These are phyloP conservation scores for Cryptosula pallasiana DNA, from an alignment of 2,888 invertebrate genomes.

Conservation along the genomic window DNA sequence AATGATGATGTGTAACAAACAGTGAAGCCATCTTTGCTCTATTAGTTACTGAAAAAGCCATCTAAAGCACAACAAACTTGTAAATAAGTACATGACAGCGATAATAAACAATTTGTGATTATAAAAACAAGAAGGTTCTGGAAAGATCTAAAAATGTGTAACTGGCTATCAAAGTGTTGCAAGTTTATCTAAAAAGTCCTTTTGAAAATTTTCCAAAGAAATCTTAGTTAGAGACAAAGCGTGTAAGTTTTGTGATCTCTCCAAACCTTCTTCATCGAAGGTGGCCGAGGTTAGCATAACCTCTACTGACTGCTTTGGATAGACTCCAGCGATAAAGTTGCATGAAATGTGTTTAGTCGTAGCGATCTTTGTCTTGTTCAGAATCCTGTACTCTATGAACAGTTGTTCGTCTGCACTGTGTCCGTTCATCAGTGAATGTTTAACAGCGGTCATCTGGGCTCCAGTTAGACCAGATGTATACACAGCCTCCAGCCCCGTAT, in stretches of 20 bases:
- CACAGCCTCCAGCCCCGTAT: not conserved
- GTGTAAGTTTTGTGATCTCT: conserved; percentile 31
- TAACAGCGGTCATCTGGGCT: conserved; percentile 33
- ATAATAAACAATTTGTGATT: no score
- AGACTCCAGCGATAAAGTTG: conserved; percentile 39
- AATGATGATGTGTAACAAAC: no score
- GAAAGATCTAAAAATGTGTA: no score
- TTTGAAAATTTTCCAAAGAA: conserved; percentile 34
- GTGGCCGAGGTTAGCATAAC: conserved; percentile 40
- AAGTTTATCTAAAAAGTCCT: not conserved
- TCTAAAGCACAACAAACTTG: no score
- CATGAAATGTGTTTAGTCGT: conserved; percentile 32
- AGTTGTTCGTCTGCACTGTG: conserved; percentile 35
- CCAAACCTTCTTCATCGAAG: conserved; percentile 38
- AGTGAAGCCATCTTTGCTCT: no score
- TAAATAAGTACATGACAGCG: no score
- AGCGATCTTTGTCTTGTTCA: conserved; percentile 37
- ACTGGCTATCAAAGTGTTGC: not conserved
- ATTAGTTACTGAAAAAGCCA: no score
- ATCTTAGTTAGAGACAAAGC: conserved; percentile 33
- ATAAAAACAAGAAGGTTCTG: no score
- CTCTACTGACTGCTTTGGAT: conserved; percentile 33
- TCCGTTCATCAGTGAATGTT: conserved; percentile 31
- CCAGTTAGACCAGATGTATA: not conserved
- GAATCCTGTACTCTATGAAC: conserved; percentile 42